Evolutionary conservation across 2,113 vertebrate species (phyloP).

Genomic region (Gymnobelideus leadbeateri): DNA sequence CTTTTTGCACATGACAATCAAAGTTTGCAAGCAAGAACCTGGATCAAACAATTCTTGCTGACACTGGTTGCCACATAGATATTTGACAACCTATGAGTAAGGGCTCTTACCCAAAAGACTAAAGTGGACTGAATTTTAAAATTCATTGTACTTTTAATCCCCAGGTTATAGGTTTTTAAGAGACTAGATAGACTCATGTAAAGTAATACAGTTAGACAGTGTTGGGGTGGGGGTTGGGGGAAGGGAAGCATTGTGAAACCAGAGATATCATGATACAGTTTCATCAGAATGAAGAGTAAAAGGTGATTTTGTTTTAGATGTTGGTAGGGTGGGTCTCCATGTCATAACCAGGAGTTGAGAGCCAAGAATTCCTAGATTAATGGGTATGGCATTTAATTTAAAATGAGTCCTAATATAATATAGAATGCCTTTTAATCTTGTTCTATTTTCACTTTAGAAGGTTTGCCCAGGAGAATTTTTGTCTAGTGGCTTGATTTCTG

Average conservation of each 20-base stretch:
- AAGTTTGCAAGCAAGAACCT: constrained; percentile 42
- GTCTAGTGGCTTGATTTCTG: constrained; percentile 10
- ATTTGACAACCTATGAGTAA: constrained; percentile 19
- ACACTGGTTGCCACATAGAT: constrained; percentile 6
- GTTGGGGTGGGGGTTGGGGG: neutral
- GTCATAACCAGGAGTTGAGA: neutral
- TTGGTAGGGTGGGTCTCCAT: neutral
- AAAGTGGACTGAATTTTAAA: neutral
- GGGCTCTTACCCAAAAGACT: neutral
- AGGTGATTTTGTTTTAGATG: constrained; percentile 6
- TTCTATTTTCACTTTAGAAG: constrained; percentile 40
- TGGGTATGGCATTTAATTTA: neutral
- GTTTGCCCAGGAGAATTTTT: neutral
- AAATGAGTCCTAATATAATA: constrained; percentile 1
- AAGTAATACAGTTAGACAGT: neutral
- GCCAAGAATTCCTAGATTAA: constrained; percentile 16
- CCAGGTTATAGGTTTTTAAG: constrained; percentile 13
- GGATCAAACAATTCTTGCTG: constrained; percentile 34
- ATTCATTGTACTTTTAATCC: constrained; percentile 44
- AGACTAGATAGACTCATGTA: constrained; percentile 10
- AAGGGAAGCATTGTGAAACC: neutral
- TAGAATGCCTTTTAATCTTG: neutral
- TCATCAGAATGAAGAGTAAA: neutral
- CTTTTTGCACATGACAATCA: neutral
- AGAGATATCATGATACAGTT: neutral